Evolutionary conservation across 2,113 vertebrate species (phyloP).

Genomic region (Gasterosteus aculeatus): DNA sequence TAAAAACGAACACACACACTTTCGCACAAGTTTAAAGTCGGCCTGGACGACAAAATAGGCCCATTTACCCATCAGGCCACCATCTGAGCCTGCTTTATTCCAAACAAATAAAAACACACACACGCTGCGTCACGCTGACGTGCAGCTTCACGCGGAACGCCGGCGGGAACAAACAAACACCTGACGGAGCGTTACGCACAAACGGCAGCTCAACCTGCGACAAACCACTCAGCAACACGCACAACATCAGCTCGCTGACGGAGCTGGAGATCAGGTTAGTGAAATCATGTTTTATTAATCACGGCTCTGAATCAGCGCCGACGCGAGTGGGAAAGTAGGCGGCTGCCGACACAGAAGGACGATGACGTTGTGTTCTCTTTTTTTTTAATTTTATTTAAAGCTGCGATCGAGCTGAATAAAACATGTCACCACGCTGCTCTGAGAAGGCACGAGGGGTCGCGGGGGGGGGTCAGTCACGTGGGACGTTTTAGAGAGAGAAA

Average conservation of each 20-base stretch:
- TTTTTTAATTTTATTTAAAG: not conserved
- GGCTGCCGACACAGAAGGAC: not conserved
- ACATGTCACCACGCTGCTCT: not conserved
- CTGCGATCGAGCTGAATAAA: not conserved
- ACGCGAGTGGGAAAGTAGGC: not conserved
- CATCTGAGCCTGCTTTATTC: not conserved
- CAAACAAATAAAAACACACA: too few relatives aligned
- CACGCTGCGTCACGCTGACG: too few relatives aligned
- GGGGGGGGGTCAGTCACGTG: not conserved
- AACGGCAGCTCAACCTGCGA: too few relatives aligned
- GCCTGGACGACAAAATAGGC: not conserved
- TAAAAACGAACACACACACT: too few relatives aligned
- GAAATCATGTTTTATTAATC: not conserved
- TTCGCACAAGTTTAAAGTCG: not conserved
- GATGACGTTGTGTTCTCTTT: not conserved
- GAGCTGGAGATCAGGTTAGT: not conserved
- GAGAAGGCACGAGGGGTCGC: not conserved
- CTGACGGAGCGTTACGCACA: too few relatives aligned
- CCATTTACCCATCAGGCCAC: not conserved
- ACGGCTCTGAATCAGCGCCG: not conserved
- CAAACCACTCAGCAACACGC: not conserved
- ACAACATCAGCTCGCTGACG: not conserved
- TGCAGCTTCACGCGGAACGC: too few relatives aligned
- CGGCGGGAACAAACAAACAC: too few relatives aligned
- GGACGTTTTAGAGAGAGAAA: too few relatives aligned